A percentile compares a stretch with the other conserved stretches of the same genome.
These are phyloP conservation scores for Diadophis punctatus DNA, from an alignment of 2,113 vertebrate species.

Conservation along the genomic window DNA sequence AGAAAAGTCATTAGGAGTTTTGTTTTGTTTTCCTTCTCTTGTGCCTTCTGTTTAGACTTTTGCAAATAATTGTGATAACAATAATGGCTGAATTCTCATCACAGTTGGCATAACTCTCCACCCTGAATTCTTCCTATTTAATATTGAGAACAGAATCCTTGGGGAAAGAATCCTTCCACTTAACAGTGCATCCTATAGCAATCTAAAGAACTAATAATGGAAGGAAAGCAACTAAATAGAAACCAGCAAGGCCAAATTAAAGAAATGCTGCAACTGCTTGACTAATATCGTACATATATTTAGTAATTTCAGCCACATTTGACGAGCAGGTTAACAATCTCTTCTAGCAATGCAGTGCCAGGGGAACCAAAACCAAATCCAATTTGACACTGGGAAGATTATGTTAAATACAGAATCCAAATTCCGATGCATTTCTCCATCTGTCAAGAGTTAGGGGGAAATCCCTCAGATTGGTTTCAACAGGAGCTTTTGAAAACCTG, in stretches of 20 bases:
- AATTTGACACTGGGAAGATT: not conserved
- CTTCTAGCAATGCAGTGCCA: not conserved
- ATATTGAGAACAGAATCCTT: not conserved
- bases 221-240: not conserved
- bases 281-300: not conserved
- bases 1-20: constrained; percentile 29
- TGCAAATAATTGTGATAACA: not conserved
- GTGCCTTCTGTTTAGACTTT: constrained; percentile 20
- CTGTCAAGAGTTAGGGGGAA: not conserved
- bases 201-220: not conserved
- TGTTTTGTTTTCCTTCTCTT: not conserved
- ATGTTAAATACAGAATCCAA: not conserved
- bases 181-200: not conserved
- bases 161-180: not conserved
- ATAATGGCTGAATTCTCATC: not conserved
- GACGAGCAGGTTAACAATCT: not conserved
- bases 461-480: not conserved
- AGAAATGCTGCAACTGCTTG: not conserved
- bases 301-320: not conserved
- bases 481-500: not conserved
- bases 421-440: not conserved
- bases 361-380: not conserved
- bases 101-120: not conserved
- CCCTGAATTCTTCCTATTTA: not conserved
- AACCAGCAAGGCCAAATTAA: not conserved